Evolutionary conservation across 2,113 vertebrate species (phyloP).

Genomic region (Rhinoptilus africanus): DNA sequence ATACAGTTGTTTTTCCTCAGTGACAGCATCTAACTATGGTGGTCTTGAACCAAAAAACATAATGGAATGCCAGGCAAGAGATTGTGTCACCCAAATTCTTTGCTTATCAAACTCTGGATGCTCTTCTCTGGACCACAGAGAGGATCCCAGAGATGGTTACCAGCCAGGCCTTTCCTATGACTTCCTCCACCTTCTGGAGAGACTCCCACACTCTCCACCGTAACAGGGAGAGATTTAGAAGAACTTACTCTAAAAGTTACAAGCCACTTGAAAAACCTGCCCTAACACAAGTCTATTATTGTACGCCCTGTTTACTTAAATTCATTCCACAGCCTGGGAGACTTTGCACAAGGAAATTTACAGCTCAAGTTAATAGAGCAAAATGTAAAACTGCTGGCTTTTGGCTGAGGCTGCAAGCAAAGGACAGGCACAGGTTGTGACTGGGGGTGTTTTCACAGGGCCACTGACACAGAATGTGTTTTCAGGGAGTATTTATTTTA

Average conservation of each 20-base stretch:
- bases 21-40: background rate
- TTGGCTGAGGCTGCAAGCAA: slow-evolving; percentile 35
- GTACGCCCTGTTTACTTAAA: background rate
- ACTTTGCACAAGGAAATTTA: slow-evolving; percentile 46
- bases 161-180: background rate
- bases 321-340: slow-evolving; percentile 34
- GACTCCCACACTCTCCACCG: background rate
- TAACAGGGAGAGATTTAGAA: slow-evolving; percentile 14
- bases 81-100: background rate
- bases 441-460: slow-evolving; percentile 57
- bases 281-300: slow-evolving; percentile 30
- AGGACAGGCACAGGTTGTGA: slow-evolving; percentile 49
- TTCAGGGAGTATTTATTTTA: slow-evolving; percentile 69
- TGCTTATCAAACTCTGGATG: background rate
- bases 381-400: slow-evolving; percentile 55
- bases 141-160: background rate
- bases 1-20: background rate
- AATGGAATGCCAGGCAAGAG: background rate
- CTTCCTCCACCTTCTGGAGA: background rate
- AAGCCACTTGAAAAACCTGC: slow-evolving; percentile 49
- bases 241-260: background rate
- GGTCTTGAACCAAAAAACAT: background rate
- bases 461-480: slow-evolving; percentile 55
- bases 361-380: slow-evolving; percentile 31
- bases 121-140: background rate